A percentile compares a stretch with the other conserved stretches of the same genome.
phyloP scores from a whole-genome alignment of 2,888 invertebrate species.

The Lymantria monacha region DNA sequence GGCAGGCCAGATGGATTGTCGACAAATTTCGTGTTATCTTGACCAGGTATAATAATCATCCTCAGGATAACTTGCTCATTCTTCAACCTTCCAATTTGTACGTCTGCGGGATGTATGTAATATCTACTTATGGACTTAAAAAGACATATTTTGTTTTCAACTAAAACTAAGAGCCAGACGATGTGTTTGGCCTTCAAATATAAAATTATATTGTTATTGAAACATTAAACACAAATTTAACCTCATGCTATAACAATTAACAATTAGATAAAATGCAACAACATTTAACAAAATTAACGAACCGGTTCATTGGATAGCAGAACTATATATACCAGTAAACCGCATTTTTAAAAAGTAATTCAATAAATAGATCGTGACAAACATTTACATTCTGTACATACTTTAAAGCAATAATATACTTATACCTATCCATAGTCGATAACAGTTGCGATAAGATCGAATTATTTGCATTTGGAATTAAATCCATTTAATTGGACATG shows the following conservation, averaged over 20 bases:
- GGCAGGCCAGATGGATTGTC: too few species aligned
- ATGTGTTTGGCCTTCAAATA: too few species aligned
- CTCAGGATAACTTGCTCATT: too few species aligned
- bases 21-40: too few species aligned
- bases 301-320: background rate
- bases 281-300: background rate
- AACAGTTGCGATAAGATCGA: constrained; percentile 15
- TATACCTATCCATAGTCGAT: constrained; percentile 26
- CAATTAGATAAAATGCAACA: background rate
- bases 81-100: too few species aligned
- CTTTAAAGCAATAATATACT: constrained; percentile 19
- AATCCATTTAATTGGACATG: constrained; percentile 10
- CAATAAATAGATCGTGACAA: constrained; percentile 10
- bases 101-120: too few species aligned
- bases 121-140: too few species aligned
- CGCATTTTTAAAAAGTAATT: background rate
- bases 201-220: too few species aligned
- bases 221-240: too few species aligned
- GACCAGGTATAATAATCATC: too few species aligned
- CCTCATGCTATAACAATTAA: background rate
- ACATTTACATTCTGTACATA: constrained; percentile 12
- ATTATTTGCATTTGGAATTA: constrained; percentile 18
- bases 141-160: too few species aligned
- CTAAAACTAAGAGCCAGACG: too few species aligned
- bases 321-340: background rate